Conservation (phyloP, 2,888 invertebrate genomes). For the Malthinus seriepunctatus region DNA sequence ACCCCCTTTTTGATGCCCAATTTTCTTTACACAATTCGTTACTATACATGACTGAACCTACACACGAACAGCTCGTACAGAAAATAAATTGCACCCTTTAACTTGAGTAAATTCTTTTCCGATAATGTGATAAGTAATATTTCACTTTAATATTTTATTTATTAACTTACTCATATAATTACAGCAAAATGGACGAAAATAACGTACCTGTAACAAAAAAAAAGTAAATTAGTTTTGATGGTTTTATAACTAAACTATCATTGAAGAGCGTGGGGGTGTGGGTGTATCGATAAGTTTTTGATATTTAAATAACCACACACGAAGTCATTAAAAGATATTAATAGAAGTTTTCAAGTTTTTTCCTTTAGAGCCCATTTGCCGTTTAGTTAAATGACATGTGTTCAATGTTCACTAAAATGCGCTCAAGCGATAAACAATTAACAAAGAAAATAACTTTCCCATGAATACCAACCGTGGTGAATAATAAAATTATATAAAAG, state of each 20-base stretch:
- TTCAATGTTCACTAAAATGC: slow-evolving; percentile 10
- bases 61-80: background rate
- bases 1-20: background rate
- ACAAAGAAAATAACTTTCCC: slow-evolving; percentile 22
- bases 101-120: background rate
- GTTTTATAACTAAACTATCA: background rate
- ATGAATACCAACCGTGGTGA: slow-evolving; percentile 11
- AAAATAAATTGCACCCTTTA: slow-evolving; percentile 5
- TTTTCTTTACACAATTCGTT: slow-evolving; percentile 1
- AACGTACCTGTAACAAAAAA: slow-evolving; percentile 12
- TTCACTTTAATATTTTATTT: too few relatives aligned
- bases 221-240: background rate
- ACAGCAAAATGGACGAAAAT: background rate
- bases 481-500: slow-evolving; percentile 15
- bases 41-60: slow-evolving; percentile 2
- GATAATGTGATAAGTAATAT: too few relatives aligned
- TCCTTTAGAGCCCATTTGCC: background rate
- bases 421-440: slow-evolving; percentile 12
- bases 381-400: slow-evolving; percentile 9
- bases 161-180: background rate
- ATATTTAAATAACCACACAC: background rate
- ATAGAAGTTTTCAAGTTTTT: slow-evolving; percentile 4
- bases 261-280: too few relatives aligned
- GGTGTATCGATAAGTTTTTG: too few relatives aligned
- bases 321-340: slow-evolving; percentile 11